These are phyloP conservation scores for Argyresthia albistria DNA, from an alignment of 2,888 invertebrate species.

Conservation along the genomic window DNA sequence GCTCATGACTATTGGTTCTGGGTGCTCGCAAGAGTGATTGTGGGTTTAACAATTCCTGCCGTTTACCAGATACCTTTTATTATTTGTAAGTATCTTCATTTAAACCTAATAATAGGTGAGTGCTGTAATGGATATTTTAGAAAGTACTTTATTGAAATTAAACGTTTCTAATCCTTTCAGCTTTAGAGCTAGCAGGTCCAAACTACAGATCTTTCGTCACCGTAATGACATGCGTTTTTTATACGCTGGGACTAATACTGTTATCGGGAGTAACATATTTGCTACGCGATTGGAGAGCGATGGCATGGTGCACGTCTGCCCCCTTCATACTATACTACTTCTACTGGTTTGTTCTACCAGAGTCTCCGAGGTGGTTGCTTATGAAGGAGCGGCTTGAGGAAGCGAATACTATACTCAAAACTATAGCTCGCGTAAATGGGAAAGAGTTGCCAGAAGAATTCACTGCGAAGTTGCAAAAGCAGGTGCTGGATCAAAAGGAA, in stretches of 20 bases:
- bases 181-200: conserved; percentile 91
- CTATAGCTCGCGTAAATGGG: conserved; percentile 83
- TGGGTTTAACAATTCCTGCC: conserved; percentile 93
- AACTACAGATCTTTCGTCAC: conserved; percentile 93
- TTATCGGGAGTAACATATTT: conserved; percentile 89
- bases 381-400: conserved; percentile 87
- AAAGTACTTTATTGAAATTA: neutral
- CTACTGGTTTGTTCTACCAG: conserved; percentile 90
- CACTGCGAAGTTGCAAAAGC: conserved; percentile 79
- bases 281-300: conserved; percentile 85
- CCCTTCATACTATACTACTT: conserved; percentile 89
- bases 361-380: conserved; percentile 93
- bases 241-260: conserved; percentile 88
- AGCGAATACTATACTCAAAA: conserved; percentile 83
- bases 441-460: conserved; percentile 82
- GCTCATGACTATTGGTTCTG: conserved; percentile 87
- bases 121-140: neutral
- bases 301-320: conserved; percentile 85
- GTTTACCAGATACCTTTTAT: conserved; percentile 96
- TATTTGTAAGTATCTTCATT: conserved; percentile 79
- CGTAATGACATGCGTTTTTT: conserved; percentile 92
- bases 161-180: conserved; percentile 63
- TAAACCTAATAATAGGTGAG: neutral
- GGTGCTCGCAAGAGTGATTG: conserved; percentile 84
- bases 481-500: conserved; percentile 77